phyloP scores from a whole-genome alignment of 1,140 invertebrate species.

The Zaprionus capensis region DNA sequence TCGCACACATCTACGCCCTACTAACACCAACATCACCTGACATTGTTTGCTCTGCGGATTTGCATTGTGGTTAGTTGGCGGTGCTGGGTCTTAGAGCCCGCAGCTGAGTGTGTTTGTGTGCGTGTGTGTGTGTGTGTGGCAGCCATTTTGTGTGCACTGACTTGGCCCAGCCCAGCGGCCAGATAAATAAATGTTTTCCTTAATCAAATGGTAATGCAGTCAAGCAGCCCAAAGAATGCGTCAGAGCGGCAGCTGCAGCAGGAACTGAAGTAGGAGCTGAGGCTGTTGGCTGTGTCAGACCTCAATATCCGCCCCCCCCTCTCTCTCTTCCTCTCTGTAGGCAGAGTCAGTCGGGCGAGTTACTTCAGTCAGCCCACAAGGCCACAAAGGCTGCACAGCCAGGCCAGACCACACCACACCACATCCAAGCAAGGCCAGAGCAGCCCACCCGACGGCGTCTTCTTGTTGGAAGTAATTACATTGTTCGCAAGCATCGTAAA shows the following conservation, averaged over 20 bases:
- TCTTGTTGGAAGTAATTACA: slow-evolving; percentile 82
- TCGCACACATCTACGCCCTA: slow-evolving; percentile 1
- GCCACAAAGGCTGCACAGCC: slow-evolving; percentile 4
- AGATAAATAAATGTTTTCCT: slow-evolving; percentile 82
- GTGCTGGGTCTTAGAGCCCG: slow-evolving; percentile 65
- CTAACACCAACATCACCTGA: slow-evolving; percentile 69
- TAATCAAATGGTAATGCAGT: slow-evolving; percentile 83
- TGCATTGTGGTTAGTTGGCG: slow-evolving; percentile 80
- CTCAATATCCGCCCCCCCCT: neutral
- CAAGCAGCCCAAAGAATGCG: slow-evolving; percentile 36
- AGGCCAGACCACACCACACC: neutral
- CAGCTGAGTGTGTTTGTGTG: slow-evolving; percentile 4
- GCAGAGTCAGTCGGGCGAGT: slow-evolving; percentile 1
- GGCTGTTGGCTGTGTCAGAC: neutral
- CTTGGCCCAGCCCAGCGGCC: slow-evolving; percentile 33
- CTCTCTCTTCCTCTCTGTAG: neutral
- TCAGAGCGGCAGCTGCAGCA: slow-evolving; percentile 4
- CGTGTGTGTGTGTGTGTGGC: slow-evolving; percentile 40
- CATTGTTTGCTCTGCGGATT: slow-evolving; percentile 82
- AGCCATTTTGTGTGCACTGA: slow-evolving; percentile 52
- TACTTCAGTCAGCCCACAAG: slow-evolving; percentile 5
- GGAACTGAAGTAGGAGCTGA: neutral
- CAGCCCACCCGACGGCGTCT: slow-evolving; percentile 35
- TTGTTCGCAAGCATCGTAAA: slow-evolving; percentile 76
- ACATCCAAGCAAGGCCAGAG: neutral